Base-by-base conservation (phyloP, 2,113 vertebrate species). In the Solea solea region DNA sequence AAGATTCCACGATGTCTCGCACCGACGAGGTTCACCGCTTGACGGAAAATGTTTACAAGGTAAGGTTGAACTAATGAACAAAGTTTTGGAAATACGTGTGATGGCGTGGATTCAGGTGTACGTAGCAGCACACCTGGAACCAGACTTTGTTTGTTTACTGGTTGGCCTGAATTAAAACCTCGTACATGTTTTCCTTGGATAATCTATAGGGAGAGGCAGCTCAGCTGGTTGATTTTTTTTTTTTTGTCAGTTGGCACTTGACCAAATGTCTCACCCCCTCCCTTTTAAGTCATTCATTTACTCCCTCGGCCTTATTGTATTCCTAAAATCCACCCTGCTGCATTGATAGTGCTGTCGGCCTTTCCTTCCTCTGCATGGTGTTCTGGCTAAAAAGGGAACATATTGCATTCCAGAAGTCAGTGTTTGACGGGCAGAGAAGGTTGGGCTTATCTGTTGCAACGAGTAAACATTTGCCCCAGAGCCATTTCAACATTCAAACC, bases 11-110 rank as follows among this genome's bases (percentile, higher is more conserved):
- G 76, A 97, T 98, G 94, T 95, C 97, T 94, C 96, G 97, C 90
- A 95, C 96, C 76, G 97, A 98, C 90, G 97, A 98, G 94, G 96
- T 98, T 87, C 95, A 98, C 90, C 95, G 97, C 81, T 84, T 98
- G 80, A 97, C 97, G 81, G 97, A 98, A 87, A 97, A 96, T 91
- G 97, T 97, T 88, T 98, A 98, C 90, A 98, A 98, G 96, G 97
- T 98, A 93, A 90, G 65, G 66, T 74, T 76, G 8, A 89, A 88
- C 84, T 88, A 56, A 67, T 63, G 54, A 54, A 68, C 76, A 88
- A 92, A 92, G 85, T 93, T 92, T 74, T 6, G 12, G 25, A 57
- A 42, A 12, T 9, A 2, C 9, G 0, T 25, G 8, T 2, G 12
- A 16, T 12, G 0, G 27, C 45, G 1, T 2, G 1, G 39, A 57